Conservation (phyloP, 2,888 invertebrate species). For the Platerodrilus igneus region DNA sequence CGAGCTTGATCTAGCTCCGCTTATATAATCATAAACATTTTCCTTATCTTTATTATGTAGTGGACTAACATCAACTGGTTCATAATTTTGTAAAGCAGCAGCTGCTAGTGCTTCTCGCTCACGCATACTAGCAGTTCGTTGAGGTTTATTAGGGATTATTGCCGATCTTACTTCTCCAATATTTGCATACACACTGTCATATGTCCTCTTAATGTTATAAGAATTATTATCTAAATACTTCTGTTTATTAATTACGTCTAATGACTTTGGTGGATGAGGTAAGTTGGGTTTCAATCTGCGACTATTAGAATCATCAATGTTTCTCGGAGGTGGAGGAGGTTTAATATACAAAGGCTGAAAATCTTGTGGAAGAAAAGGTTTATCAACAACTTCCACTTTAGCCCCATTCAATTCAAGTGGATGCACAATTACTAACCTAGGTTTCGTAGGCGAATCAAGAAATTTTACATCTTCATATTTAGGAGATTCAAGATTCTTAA, state of each 20-base stretch:
- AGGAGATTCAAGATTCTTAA: slow-evolving; percentile 54
- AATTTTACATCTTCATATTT: slow-evolving; percentile 56
- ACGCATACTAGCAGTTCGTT: slow-evolving; percentile 81
- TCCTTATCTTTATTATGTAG: slow-evolving; percentile 49
- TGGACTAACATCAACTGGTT: slow-evolving; percentile 37
- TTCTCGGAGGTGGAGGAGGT: slow-evolving; percentile 67
- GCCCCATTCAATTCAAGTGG: slow-evolving; percentile 80
- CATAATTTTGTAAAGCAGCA: slow-evolving; percentile 41
- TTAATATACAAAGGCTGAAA: slow-evolving; percentile 34
- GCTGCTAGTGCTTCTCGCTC: slow-evolving; percentile 68
- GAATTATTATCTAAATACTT: slow-evolving; percentile 35
- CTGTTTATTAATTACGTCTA: slow-evolving; percentile 59
- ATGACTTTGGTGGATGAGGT: slow-evolving; percentile 67
- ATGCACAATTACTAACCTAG: slow-evolving; percentile 80
- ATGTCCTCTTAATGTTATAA: slow-evolving; percentile 40
- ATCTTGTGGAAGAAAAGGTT: slow-evolving; percentile 39
- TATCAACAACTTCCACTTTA: slow-evolving; percentile 68
- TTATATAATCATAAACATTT: slow-evolving; percentile 62
- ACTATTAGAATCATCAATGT: slow-evolving; percentile 55
- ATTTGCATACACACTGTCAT: slow-evolving; percentile 73
- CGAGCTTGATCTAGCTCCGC: slow-evolving; percentile 62
- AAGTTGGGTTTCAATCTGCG: slow-evolving; percentile 61
- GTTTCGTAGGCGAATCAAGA: slow-evolving; percentile 61
- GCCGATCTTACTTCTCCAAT: slow-evolving; percentile 79
- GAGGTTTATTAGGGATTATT: slow-evolving; percentile 72